A percentile compares a stretch with the other conserved stretches of the same genome.
These are phyloP conservation scores for Rhinoderma darwinii DNA, from an alignment of 2,113 vertebrate species.

Conservation along the genomic window DNA sequence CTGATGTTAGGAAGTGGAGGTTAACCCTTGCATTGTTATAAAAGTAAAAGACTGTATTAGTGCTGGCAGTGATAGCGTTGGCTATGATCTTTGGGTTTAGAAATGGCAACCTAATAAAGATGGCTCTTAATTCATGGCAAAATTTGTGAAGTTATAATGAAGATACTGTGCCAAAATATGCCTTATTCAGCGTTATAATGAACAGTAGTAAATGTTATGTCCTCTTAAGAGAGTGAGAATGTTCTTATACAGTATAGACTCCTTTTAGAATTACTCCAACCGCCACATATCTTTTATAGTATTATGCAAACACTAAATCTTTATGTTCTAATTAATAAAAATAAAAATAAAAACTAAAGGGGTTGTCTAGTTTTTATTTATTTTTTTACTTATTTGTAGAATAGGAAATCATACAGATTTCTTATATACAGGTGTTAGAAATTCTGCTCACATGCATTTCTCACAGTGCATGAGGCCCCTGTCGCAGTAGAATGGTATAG, in stretches of 20 bases:
- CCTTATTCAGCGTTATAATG: neutral
- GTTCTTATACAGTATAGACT: too few species aligned
- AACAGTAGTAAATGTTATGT: neutral
- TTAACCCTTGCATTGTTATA: constrained; percentile 26
- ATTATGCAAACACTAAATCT: neutral
- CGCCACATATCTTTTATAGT: neutral
- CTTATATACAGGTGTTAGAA: too few species aligned
- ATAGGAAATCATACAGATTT: too few species aligned
- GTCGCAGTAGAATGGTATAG: too few species aligned
- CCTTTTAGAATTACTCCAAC: neutral
- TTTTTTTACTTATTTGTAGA: too few species aligned
- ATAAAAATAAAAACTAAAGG: too few species aligned
- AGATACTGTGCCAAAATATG: neutral
- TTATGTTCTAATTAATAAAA: neutral
- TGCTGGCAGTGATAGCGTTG: neutral
- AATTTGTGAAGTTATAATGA: neutral
- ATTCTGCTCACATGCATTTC: too few species aligned
- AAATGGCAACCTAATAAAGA: neutral
- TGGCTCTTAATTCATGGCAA: neutral
- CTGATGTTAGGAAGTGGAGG: constrained; percentile 3
- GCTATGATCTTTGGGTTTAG: neutral
- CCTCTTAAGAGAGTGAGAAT: neutral
- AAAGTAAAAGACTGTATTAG: neutral
- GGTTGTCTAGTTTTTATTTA: too few species aligned
- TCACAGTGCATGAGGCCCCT: too few species aligned